Percentiles rank a stretch among this genome's conserved stretches.
These are phyloP conservation scores for Lasius fuliginosus DNA, from an alignment of 2,888 invertebrate species.

Conservation along the genomic window DNA sequence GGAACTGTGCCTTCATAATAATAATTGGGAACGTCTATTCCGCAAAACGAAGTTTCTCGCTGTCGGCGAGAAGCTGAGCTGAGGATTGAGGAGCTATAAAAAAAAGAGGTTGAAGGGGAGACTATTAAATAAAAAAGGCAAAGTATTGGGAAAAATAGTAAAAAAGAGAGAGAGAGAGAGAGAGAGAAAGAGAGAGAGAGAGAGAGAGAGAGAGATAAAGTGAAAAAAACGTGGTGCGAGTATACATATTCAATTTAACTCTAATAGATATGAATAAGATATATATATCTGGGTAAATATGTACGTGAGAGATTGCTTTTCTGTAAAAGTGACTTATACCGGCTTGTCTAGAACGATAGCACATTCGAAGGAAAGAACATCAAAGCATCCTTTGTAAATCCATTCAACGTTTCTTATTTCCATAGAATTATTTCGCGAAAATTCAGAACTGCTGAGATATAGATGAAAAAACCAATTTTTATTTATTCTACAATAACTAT, in stretches of 20 bases:
- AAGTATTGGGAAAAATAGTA: constrained; percentile 22
- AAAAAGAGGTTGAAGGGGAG: constrained; percentile 4
- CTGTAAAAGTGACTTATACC: constrained; percentile 60
- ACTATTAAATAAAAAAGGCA: neutral
- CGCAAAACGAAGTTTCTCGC: constrained; percentile 52
- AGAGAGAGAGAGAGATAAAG: constrained; percentile 46
- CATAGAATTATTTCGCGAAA: constrained; percentile 50
- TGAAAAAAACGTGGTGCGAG: constrained; percentile 46
- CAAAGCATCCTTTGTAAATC: constrained; percentile 62
- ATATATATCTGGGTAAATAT: constrained; percentile 59
- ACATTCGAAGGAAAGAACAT: constrained; percentile 51
- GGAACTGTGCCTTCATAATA: constrained; percentile 71
- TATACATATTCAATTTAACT: constrained; percentile 68
- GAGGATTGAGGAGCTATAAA: constrained; percentile 25
- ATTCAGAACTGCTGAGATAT: constrained; percentile 21
- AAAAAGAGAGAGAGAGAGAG: constrained; percentile 40
- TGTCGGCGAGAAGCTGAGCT: constrained; percentile 36
- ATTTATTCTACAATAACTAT: neutral
- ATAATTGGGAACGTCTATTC: constrained; percentile 71
- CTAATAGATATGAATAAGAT: constrained; percentile 63
- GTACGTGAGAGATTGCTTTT: constrained; percentile 61
- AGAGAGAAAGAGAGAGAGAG: constrained; percentile 30
- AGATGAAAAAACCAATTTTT: neutral
- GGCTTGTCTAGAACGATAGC: constrained; percentile 48
- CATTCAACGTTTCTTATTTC: constrained; percentile 57